Base-by-base conservation (phyloP, 1,140 invertebrate genomes). In the Battus philenor region DNA sequence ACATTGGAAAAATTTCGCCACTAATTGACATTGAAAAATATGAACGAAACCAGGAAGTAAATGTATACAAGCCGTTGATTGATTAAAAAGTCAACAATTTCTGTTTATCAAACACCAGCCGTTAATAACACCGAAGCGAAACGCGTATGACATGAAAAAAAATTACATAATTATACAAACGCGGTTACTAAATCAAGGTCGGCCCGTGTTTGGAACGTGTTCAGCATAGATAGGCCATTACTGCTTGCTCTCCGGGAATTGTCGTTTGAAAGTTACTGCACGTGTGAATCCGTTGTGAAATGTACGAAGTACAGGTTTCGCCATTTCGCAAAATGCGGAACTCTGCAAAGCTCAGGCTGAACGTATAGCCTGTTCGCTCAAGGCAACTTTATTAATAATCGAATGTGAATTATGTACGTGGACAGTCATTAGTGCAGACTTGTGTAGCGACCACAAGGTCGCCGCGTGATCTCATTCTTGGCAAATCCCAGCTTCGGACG, bases 391-490 rank as follows among this genome's bases (percentile, higher is more conserved):
- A 27, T 16, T 41, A 7, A 29, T 29, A 17, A 16, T 41, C 24
- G 22, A 41, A 41, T 41, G 38, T 17, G 22, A 29, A 41, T 29
- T 41, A 41, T 50, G 61, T 60, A 74, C 63, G 73, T 77, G 61
- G 60, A 73, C 59, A 47, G 69, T 70, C 66, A 71, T 69, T 64
- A 65, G 47, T 47, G 50, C 54, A 49, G 68, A 34, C 59, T 60
- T 60, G 75, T 62, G 73, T 57, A 60, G 47, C 54, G 56, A 55
- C 26, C 76, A 84, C 78, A 84, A 84, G 80, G 78, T 79, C 80
- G 69, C 54, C 66, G 72, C 78, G 80, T 84, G 80, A 82, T 82
- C 68, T 73, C 69, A 79, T 71, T 79, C 59, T 66, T 66, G 57
- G 63, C 63, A 70, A 67, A 76, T 68, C 68, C 61, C 64, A 65